phyloP scores from a whole-genome alignment of 2,888 invertebrate genomes.

The Eilema griseolum region DNA sequence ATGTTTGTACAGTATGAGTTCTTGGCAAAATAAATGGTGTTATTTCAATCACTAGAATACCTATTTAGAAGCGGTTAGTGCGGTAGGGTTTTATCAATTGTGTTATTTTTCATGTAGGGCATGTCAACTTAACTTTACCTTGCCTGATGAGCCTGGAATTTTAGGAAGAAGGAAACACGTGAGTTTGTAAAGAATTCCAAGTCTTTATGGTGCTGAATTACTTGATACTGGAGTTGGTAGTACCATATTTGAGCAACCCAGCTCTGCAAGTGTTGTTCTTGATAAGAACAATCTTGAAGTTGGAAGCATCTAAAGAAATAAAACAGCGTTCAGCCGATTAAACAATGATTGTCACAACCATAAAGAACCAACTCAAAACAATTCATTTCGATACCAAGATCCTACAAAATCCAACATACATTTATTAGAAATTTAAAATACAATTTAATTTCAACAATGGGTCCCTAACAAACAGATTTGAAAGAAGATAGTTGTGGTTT shows the following conservation, averaged over 20 bases:
- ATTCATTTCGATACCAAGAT: background rate
- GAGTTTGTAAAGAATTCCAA: too few species aligned
- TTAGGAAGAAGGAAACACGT: too few species aligned
- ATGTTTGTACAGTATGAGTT: background rate
- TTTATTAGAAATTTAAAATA: constrained; percentile 11
- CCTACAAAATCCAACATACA: background rate
- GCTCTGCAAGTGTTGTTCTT: too few species aligned
- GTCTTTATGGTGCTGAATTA: too few species aligned
- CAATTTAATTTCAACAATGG: constrained; percentile 39
- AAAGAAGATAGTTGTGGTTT: constrained; percentile 40
- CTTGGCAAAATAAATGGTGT: background rate
- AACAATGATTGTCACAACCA: background rate
- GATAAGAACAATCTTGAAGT: too few species aligned
- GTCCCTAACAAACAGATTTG: constrained; percentile 42
- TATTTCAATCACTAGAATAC: background rate
- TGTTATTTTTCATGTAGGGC: too few species aligned
- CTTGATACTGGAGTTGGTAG: too few species aligned
- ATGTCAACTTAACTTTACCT: too few species aligned
- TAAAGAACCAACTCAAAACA: background rate
- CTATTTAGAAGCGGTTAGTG: background rate
- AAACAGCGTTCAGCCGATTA: background rate
- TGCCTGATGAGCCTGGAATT: too few species aligned
- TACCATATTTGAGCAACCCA: too few species aligned
- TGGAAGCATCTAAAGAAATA: background rate
- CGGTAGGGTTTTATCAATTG: background rate